phyloP scores from a whole-genome alignment of 2,888 invertebrate species.

The Bellardia bayeri region DNA sequence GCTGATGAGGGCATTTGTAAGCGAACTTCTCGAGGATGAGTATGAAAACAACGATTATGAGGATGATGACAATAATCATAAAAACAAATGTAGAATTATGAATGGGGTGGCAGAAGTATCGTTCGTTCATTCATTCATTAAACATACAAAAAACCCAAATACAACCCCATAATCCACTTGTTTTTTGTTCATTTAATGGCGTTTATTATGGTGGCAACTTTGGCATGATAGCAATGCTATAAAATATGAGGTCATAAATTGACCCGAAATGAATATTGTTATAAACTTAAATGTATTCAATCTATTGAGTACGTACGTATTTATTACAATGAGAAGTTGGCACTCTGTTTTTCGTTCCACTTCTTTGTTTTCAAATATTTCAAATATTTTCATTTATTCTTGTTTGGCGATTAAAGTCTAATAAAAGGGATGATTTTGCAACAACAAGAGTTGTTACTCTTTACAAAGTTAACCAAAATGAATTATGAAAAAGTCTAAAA shows the following conservation, averaged over 20 bases:
- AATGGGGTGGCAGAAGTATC: conserved; percentile 62
- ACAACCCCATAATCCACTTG: conserved; percentile 81
- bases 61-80: conserved; percentile 80
- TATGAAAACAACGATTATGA: conserved; percentile 72
- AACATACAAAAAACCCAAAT: conserved; percentile 21
- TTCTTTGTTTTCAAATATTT: conserved; percentile 37
- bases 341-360: conserved; percentile 10
- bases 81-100: conserved; percentile 79
- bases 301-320: conserved; percentile 46
- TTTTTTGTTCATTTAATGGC: conserved; percentile 75
- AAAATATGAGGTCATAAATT: conserved; percentile 76
- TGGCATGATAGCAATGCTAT: conserved; percentile 65
- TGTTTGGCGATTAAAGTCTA: conserved; percentile 68
- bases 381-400: conserved; percentile 24
- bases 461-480: conserved; percentile 42
- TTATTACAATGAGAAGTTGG: conserved; percentile 32
- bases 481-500: conserved; percentile 59
- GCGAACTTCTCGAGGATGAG: conserved; percentile 54
- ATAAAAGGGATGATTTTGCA: conserved; percentile 70
- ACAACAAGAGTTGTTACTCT: conserved; percentile 32
- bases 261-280: conserved; percentile 73
- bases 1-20: conserved; percentile 60
- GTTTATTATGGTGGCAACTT: conserved; percentile 74
- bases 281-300: conserved; percentile 69
- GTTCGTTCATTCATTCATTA: conserved; percentile 42